A percentile compares a stretch with the other conserved stretches of the same genome.
Conservation (phyloP, 2,888 invertebrate genomes). For the Agrotis exclamationis region DNA sequence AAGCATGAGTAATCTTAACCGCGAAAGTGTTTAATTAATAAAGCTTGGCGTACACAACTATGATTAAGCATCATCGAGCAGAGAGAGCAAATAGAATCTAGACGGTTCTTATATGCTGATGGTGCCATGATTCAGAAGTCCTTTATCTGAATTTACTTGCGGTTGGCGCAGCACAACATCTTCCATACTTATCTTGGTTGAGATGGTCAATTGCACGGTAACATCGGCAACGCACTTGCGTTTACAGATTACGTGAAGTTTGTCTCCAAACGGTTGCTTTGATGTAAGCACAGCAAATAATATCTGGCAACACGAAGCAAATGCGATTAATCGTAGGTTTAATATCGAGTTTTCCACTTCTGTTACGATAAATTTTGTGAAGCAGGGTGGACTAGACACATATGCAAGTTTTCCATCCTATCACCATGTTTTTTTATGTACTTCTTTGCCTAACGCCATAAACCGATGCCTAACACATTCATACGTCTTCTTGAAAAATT, state of each 20-base stretch:
- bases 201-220: not conserved
- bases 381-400: not conserved
- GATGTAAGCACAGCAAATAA: not conserved
- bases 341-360: not conserved
- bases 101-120: not conserved
- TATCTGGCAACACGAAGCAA: not conserved
- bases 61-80: not conserved
- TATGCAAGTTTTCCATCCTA: not conserved
- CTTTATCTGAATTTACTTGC: not conserved
- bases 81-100: not conserved
- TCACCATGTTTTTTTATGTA: not conserved
- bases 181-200: not conserved
- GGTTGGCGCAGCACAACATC: not conserved
- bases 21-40: constrained; percentile 52
- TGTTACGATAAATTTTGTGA: not conserved
- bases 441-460: not conserved
- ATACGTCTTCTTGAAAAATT: not conserved
- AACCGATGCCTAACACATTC: not conserved
- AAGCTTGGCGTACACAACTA: constrained; percentile 11
- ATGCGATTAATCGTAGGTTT: too few species aligned
- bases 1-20: constrained; percentile 53
- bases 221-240: not conserved
- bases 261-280: not conserved
- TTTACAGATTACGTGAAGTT: not conserved
- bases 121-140: not conserved